A percentile compares a stretch with the other conserved stretches of the same genome.
Conservation (phyloP, 1,140 invertebrate genomes). For the Ptiloglossa arizonensis region DNA sequence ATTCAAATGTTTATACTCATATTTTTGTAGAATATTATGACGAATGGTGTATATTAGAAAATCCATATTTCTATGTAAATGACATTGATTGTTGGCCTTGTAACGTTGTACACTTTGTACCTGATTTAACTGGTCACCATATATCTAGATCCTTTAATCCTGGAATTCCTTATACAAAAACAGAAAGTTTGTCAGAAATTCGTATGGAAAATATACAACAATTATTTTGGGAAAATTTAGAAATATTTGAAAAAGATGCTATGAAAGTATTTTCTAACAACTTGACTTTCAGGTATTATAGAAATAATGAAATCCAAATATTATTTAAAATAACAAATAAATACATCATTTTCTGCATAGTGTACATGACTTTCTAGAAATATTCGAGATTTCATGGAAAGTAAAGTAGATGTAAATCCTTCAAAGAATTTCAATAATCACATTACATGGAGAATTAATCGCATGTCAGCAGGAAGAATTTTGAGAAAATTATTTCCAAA, state of each 20-base stretch:
- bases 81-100: slow-evolving; percentile 91
- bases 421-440: slow-evolving; percentile 72
- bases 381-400: slow-evolving; percentile 71
- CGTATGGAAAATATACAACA: slow-evolving; percentile 75
- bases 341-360: background rate
- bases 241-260: slow-evolving; percentile 83
- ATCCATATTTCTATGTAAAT: slow-evolving; percentile 87
- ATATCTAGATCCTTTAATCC: slow-evolving; percentile 73
- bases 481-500: slow-evolving; percentile 86
- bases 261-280: slow-evolving; percentile 82
- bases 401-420: slow-evolving; percentile 64
- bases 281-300: slow-evolving; percentile 64
- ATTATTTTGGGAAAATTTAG: slow-evolving; percentile 79
- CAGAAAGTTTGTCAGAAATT: slow-evolving; percentile 57
- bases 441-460: slow-evolving; percentile 86
- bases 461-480: slow-evolving; percentile 85
- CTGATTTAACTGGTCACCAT: slow-evolving; percentile 79
- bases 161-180: slow-evolving; percentile 74
- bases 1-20: slow-evolving; percentile 2
- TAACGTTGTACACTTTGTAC: slow-evolving; percentile 84
- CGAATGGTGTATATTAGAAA: slow-evolving; percentile 89
- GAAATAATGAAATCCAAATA: background rate
- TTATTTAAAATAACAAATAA: background rate
- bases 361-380: slow-evolving; percentile 52
- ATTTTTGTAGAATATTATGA: slow-evolving; percentile 87